Evolutionary conservation across 2,113 vertebrate species (phyloP).

Genomic region (Symphodus melops): DNA sequence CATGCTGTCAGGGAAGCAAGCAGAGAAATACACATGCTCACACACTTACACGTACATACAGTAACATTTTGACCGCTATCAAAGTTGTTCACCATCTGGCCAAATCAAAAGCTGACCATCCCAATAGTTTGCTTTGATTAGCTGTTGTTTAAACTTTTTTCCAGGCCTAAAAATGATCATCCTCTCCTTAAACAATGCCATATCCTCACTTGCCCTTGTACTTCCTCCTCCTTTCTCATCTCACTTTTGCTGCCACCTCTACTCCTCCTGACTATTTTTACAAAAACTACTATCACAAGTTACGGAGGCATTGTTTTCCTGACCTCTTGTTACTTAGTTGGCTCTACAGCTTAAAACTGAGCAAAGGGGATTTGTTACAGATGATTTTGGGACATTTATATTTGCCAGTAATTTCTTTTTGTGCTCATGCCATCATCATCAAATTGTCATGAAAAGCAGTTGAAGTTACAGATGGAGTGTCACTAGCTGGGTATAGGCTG

Average conservation of each 20-base stretch:
- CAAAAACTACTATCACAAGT: not conserved
- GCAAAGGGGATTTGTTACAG: not conserved
- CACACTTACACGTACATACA: not conserved
- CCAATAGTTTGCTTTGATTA: not conserved
- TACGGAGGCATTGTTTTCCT: not conserved
- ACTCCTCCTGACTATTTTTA: conserved; percentile 12
- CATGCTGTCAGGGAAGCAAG: not conserved
- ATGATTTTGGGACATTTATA: conserved; percentile 12
- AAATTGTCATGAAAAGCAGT: not conserved
- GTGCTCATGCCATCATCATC: conserved; percentile 3
- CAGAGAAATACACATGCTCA: conserved; percentile 1
- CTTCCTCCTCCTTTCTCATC: not conserved
- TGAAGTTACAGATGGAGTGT: not conserved
- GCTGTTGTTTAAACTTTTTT: conserved; percentile 19
- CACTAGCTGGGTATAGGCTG: not conserved
- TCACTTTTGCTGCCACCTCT: conserved; percentile 6
- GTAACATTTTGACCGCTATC: conserved; percentile 10
- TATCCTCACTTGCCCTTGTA: not conserved
- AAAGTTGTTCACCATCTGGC: conserved; percentile 26
- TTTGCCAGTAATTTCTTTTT: conserved; percentile 10
- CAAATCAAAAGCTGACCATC: conserved; percentile 5
- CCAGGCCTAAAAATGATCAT: not conserved
- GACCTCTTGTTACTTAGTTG: conserved; percentile 13
- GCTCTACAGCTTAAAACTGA: conserved; percentile 1
- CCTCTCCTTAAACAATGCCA: not conserved